phyloP scores from a whole-genome alignment of 2,797 vertebrate genomes.

The Sebastes aleutianus region DNA sequence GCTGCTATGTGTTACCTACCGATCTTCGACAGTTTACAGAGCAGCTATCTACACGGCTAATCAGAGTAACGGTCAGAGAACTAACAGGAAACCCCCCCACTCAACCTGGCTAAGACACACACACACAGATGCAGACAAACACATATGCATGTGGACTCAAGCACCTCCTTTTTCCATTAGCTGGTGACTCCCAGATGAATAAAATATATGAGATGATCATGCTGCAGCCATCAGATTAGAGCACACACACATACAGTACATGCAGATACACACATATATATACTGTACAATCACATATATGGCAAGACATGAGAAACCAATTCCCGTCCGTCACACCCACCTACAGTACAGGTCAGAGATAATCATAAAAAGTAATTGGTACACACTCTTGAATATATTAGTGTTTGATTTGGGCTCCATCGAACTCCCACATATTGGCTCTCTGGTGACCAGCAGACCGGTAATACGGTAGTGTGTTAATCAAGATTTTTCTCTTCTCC shows the following conservation, averaged over 20 bases:
- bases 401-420: conserved; percentile 44
- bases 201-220: conserved; percentile 60
- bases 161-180: conserved; percentile 66
- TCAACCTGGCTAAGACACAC: background rate
- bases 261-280: conserved; percentile 27
- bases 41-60: conserved; percentile 41
- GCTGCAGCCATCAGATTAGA: conserved; percentile 50
- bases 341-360: conserved; percentile 54
- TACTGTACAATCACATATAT: conserved; percentile 22
- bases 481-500: background rate
- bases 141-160: background rate
- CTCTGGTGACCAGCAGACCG: background rate
- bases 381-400: conserved; percentile 60
- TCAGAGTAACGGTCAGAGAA: conserved; percentile 50
- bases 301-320: conserved; percentile 44
- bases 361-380: conserved; percentile 69
- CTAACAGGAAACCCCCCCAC: conserved; percentile 12
- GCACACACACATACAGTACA: conserved; percentile 20
- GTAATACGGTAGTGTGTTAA: background rate
- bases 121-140: background rate
- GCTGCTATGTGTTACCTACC: background rate
- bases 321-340: conserved; percentile 37
- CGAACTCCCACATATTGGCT: conserved; percentile 22
- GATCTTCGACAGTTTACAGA: conserved; percentile 20
- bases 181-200: conserved; percentile 53